Conservation (phyloP, 2,888 invertebrate species). For the Tachystola acroxantha region DNA sequence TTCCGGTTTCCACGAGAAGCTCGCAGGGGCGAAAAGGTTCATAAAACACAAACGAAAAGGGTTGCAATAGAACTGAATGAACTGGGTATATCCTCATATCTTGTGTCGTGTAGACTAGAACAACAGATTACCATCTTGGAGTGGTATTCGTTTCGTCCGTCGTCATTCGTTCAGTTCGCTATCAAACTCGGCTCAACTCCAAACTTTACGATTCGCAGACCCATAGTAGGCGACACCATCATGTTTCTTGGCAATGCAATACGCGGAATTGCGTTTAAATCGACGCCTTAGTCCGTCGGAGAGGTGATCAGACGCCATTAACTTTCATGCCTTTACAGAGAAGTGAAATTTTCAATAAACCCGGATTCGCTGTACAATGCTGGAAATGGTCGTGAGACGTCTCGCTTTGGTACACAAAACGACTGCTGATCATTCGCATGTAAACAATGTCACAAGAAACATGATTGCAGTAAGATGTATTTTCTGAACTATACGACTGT, state of each 20-base stretch:
- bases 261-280: constrained; percentile 1
- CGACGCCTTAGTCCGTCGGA: constrained; percentile 13
- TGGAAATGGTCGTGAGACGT: constrained; percentile 3
- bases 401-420: constrained; percentile 3
- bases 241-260: background rate
- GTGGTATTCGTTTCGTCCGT: too few relatives aligned
- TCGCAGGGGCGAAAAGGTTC: too few relatives aligned
- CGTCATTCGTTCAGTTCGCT: too few relatives aligned
- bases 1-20: too few relatives aligned
- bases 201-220: background rate
- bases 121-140: too few relatives aligned
- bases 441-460: constrained; percentile 2
- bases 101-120: too few relatives aligned
- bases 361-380: constrained; percentile 7
- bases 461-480: too few relatives aligned
- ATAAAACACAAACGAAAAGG: too few relatives aligned
- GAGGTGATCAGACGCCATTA: constrained; percentile 1
- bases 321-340: constrained; percentile 9
- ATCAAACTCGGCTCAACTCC: background rate
- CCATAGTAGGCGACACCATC: background rate
- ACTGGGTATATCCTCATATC: too few relatives aligned
- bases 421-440: constrained; percentile 5
- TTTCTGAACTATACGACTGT: too few relatives aligned
- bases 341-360: constrained; percentile 13
- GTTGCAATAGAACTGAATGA: too few relatives aligned